Percentiles rank a stretch among this genome's conserved stretches.
These are phyloP conservation scores for Gallinago nigripennis DNA, from an alignment of 2,797 vertebrate species.

Conservation along the genomic window DNA sequence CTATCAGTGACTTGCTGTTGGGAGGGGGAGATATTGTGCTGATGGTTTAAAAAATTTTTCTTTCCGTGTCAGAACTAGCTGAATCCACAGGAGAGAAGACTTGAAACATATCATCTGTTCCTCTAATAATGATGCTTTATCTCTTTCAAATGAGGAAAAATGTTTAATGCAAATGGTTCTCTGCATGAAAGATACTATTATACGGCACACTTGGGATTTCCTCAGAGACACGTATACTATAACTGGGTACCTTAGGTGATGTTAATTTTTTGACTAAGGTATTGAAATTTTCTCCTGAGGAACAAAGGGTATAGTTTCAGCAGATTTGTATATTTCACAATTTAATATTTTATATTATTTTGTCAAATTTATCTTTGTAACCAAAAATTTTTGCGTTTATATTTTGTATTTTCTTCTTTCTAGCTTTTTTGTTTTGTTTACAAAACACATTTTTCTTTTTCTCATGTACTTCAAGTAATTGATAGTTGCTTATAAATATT, in stretches of 20 bases:
- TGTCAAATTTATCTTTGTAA: background rate
- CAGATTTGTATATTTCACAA: background rate
- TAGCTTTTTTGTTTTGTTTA: background rate
- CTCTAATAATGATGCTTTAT: conserved; percentile 23
- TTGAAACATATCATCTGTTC: conserved; percentile 5
- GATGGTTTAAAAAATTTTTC: background rate
- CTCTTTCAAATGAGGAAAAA: conserved; percentile 21
- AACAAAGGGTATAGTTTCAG: background rate
- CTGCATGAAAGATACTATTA: background rate
- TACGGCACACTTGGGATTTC: background rate
- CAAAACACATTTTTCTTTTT: background rate
- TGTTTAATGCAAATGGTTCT: conserved; percentile 31
- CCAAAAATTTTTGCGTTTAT: background rate
- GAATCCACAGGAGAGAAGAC: conserved; percentile 14
- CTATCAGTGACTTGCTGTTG: background rate
- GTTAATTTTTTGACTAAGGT: background rate
- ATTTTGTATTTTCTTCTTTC: background rate
- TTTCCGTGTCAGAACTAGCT: background rate
- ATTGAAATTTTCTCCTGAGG: background rate
- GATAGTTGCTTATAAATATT: background rate
- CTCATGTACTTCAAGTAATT: background rate
- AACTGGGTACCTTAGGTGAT: background rate
- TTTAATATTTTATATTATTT: background rate
- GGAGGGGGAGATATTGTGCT: background rate
- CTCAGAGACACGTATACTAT: background rate